These are phyloP conservation scores for Trachemys scripta DNA, from an alignment of 2,113 vertebrate genomes.

Conservation along the genomic window DNA sequence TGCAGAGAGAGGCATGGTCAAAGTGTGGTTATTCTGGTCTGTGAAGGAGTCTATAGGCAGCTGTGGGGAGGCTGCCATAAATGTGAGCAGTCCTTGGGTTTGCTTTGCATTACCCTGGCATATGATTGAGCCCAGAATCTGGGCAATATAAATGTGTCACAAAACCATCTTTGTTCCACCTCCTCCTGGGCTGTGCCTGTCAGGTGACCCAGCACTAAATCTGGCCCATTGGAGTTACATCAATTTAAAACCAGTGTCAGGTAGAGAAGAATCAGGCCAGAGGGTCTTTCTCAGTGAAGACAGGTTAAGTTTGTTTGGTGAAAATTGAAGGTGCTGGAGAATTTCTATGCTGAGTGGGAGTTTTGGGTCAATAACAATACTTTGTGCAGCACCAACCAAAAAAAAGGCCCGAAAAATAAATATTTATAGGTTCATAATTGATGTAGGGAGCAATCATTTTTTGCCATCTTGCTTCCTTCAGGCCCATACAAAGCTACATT, in stretches of 20 bases:
- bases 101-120: neutral
- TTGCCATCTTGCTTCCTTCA: slow-evolving; percentile 38
- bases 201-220: rapidly evolving
- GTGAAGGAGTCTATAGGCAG: neutral
- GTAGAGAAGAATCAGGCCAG: neutral
- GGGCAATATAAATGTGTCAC: rapidly evolving
- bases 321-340: neutral
- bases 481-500: slow-evolving; percentile 30
- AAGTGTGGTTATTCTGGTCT: neutral
- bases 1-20: too few species aligned
- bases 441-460: neutral
- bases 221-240: neutral
- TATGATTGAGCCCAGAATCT: neutral
- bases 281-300: neutral
- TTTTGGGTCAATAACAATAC: neutral
- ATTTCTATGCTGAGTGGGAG: neutral
- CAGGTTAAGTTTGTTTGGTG: neutral
- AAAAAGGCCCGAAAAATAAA: neutral
- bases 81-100: neutral
- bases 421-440: neutral
- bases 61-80: neutral
- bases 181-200: rapidly evolving
- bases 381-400: neutral
- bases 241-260: rapidly evolving
- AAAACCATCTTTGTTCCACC: neutral